These are phyloP conservation scores for Coelopa pilipes DNA, from an alignment of 2,888 invertebrate species.

Conservation along the genomic window DNA sequence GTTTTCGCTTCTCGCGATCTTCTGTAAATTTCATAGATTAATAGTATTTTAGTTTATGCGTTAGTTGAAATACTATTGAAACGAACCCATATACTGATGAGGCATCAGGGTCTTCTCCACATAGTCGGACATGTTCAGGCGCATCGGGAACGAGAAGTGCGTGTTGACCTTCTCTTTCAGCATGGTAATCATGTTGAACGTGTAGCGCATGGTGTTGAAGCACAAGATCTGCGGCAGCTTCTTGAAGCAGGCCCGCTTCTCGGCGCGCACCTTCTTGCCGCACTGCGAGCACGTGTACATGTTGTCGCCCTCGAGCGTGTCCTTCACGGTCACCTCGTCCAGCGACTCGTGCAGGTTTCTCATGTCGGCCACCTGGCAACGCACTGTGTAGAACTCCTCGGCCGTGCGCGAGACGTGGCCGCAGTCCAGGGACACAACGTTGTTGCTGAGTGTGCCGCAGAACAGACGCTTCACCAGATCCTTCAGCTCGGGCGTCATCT, in stretches of 20 bases:
- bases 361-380: conserved; percentile 97
- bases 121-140: conserved; percentile 93
- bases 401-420: conserved; percentile 93
- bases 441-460: conserved; percentile 94
- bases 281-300: conserved; percentile 98
- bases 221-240: conserved; percentile 92
- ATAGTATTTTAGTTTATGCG: background rate
- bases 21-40: conserved; percentile 63
- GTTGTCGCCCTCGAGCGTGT: conserved; percentile 95
- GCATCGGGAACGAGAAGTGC: conserved; percentile 93
- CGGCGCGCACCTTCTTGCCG: conserved; percentile 93
- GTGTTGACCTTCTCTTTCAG: conserved; percentile 97
- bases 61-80: background rate
- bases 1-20: conserved; percentile 70
- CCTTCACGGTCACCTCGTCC: conserved; percentile 97
- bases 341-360: conserved; percentile 92
- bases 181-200: conserved; percentile 98
- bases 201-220: conserved; percentile 97
- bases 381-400: conserved; percentile 96
- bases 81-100: conserved; percentile 81
- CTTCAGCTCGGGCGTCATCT: conserved; percentile 92
- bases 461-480: conserved; percentile 89
- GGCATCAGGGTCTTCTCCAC: conserved; percentile 94
- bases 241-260: conserved; percentile 94
- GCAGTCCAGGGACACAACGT: conserved; percentile 95